phyloP scores from a whole-genome alignment of 1,140 invertebrate species.

The Stegodyphus dumicola region DNA sequence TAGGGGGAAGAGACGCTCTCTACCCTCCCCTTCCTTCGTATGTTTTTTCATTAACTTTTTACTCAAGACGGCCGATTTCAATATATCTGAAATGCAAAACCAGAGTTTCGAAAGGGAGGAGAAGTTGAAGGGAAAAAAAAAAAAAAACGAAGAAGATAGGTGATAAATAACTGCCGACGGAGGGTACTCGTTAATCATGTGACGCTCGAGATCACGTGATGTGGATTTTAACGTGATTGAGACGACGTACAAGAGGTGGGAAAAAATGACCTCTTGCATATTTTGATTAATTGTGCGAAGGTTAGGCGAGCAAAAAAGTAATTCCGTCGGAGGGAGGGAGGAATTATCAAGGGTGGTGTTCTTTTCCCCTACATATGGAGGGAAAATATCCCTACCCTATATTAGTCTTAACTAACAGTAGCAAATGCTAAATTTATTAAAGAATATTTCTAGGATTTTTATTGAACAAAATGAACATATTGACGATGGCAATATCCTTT shows the following conservation, averaged over 20 bases:
- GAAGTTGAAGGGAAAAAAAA: not conserved
- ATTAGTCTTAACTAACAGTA: too few relatives aligned
- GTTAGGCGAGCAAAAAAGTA: not conserved
- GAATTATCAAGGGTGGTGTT: too few relatives aligned
- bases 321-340: not conserved
- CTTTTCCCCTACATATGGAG: too few relatives aligned
- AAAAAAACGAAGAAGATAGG: not conserved
- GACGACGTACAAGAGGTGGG: slow-evolving; percentile 16
- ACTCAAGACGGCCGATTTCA: not conserved
- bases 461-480: too few relatives aligned
- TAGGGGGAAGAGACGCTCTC: too few relatives aligned
- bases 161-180: slow-evolving; percentile 42
- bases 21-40: too few relatives aligned
- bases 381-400: too few relatives aligned
- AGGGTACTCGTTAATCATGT: slow-evolving; percentile 39
- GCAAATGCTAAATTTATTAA: too few relatives aligned
- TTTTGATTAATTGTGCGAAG: slow-evolving; percentile 27
- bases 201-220: slow-evolving; percentile 35
- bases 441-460: too few relatives aligned
- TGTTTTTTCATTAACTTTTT: too few relatives aligned
- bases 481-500: too few relatives aligned
- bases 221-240: slow-evolving; percentile 21
- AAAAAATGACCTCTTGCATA: not conserved
- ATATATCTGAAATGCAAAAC: slow-evolving; percentile 44
- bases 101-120: not conserved